A percentile compares a stretch with the other conserved stretches of the same genome.
phyloP scores from a whole-genome alignment of 1,140 invertebrate species.

The Zaprionus ghesquierei region DNA sequence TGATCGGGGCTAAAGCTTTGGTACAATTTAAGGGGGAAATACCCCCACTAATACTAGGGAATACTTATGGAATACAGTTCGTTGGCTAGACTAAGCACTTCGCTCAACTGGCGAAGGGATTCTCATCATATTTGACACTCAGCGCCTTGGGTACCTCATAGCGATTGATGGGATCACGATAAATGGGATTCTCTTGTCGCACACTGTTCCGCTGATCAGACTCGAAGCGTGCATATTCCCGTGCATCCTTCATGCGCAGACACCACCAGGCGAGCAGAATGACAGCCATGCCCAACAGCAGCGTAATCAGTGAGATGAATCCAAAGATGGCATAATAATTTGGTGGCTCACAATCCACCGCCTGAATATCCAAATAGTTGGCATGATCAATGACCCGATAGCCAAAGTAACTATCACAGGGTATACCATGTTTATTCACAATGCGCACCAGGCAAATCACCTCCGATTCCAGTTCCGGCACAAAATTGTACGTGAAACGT shows the following conservation, averaged over 20 bases:
- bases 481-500: conserved; percentile 54
- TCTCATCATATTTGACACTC: conserved; percentile 57
- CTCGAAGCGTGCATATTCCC: conserved; percentile 83
- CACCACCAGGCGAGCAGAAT: conserved; percentile 82
- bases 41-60: not conserved
- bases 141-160: conserved; percentile 83
- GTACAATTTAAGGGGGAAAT: not conserved
- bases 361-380: conserved; percentile 81
- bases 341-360: conserved; percentile 77
- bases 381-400: conserved; percentile 79
- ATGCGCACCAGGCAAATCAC: conserved; percentile 82
- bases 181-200: conserved; percentile 84
- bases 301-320: conserved; percentile 82
- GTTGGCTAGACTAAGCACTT: not conserved
- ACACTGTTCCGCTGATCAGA: conserved; percentile 82
- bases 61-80: not conserved
- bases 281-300: conserved; percentile 82
- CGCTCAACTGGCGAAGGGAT: conserved; percentile 59
- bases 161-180: conserved; percentile 84
- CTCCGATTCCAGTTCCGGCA: conserved; percentile 51
- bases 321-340: conserved; percentile 61
- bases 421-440: conserved; percentile 79
- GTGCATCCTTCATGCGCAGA: conserved; percentile 83
- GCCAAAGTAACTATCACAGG: conserved; percentile 84
- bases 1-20: conserved; percentile 10